Percentiles rank a stretch among this genome's conserved stretches.
These are phyloP conservation scores for Hofmannophila pseudospretella DNA, from an alignment of 2,888 invertebrate genomes.

Conservation along the genomic window DNA sequence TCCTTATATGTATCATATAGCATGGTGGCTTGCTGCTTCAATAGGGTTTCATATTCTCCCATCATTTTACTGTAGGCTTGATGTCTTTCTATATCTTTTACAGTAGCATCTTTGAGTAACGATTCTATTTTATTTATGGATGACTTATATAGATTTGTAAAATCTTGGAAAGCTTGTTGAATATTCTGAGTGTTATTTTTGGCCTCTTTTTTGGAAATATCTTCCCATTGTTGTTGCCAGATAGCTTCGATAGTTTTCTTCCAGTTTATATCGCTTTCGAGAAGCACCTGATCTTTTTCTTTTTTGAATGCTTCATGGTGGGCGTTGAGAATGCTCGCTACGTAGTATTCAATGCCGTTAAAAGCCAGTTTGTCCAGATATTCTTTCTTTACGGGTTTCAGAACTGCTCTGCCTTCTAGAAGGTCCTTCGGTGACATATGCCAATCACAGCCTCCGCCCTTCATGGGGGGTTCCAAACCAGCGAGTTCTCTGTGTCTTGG, in stretches of 20 bases:
- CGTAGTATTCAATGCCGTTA: constrained; percentile 41
- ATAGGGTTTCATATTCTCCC: constrained; percentile 28
- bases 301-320: constrained; percentile 35
- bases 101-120: constrained; percentile 41
- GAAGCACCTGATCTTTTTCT: constrained; percentile 32
- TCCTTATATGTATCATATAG: constrained; percentile 43
- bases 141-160: constrained; percentile 36
- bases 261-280: constrained; percentile 45
- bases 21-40: constrained; percentile 47
- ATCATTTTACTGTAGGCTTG: constrained; percentile 41
- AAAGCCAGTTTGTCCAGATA: constrained; percentile 41
- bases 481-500: constrained; percentile 49
- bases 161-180: constrained; percentile 41
- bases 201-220: constrained; percentile 26
- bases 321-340: constrained; percentile 31
- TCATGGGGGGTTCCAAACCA: constrained; percentile 55
- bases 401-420: constrained; percentile 40
- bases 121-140: constrained; percentile 49
- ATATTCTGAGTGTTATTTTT: constrained; percentile 41
- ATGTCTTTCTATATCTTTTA: constrained; percentile 41
- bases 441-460: constrained; percentile 61
- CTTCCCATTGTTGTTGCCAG: constrained; percentile 32
- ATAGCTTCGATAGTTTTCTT: constrained; percentile 28
- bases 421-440: constrained; percentile 51
- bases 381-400: constrained; percentile 48